Percentiles rank a stretch among this genome's conserved stretches.
Evolutionary conservation across 2,113 vertebrate genomes (phyloP).

Genomic region (Rhynchomys soricoides): DNA sequence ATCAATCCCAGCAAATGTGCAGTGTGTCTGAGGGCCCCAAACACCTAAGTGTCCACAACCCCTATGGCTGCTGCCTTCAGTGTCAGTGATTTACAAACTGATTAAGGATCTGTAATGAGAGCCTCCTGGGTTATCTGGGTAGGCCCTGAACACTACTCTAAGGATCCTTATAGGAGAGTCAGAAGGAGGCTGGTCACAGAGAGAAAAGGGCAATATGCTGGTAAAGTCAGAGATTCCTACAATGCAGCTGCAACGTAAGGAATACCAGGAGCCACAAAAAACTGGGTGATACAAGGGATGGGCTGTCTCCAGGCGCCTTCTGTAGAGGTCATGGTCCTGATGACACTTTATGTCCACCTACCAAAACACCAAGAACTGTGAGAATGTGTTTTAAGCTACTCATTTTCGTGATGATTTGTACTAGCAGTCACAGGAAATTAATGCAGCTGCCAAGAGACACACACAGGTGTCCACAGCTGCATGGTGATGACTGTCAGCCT

Average conservation of each 20-base stretch:
- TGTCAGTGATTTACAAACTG: background rate
- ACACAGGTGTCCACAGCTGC: rapidly evolving
- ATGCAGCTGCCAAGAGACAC: background rate
- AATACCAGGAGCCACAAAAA: background rate
- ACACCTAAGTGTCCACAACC: no score
- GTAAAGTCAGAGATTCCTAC: background rate
- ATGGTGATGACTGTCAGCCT: background rate
- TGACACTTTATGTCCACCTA: background rate
- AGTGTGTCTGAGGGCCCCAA: no score
- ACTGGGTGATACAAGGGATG: background rate
- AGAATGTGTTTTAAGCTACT: background rate
- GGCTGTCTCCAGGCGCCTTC: background rate
- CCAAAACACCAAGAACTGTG: background rate
- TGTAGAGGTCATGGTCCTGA: background rate
- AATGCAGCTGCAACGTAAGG: background rate
- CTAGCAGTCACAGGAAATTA: background rate
- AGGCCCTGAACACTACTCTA: background rate
- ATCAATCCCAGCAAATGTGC: no score
- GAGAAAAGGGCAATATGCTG: background rate
- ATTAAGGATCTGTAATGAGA: background rate
- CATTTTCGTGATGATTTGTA: background rate
- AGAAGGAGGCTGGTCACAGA: background rate
- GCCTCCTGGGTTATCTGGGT: background rate
- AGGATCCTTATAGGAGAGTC: background rate
- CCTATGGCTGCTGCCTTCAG: no score